Percentiles rank a stretch among this genome's conserved stretches.
These are phyloP conservation scores for Pseudochaenichthys georgianus DNA, from an alignment of 2,797 vertebrate genomes.

Conservation along the genomic window DNA sequence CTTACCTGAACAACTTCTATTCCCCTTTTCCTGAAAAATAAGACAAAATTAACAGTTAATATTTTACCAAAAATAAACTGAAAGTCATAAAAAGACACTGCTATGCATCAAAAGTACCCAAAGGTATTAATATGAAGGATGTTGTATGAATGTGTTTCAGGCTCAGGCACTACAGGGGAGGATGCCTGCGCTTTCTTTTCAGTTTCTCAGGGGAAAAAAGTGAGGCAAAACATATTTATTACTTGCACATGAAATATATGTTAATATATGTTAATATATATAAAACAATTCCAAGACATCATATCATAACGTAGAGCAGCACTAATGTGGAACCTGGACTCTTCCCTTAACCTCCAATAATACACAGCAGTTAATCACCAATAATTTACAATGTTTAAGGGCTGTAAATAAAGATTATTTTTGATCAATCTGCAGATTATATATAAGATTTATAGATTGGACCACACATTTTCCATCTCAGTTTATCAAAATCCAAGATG, in stretches of 20 bases:
- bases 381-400: no score
- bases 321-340: constrained; percentile 15
- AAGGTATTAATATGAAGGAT: not conserved
- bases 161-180: not conserved
- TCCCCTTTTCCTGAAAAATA: constrained; percentile 93
- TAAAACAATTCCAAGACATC: constrained; percentile 20
- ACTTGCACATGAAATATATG: not conserved
- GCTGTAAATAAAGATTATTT: no score
- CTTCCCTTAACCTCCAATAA: not conserved
- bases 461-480: no score
- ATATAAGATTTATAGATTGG: no score
- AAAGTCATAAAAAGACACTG: constrained; percentile 2
- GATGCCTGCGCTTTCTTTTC: not conserved
- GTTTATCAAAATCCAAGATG: no score
- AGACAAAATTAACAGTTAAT: constrained; percentile 57
- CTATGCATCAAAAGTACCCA: not conserved
- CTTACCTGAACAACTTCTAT: constrained; percentile 98
- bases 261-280: not conserved
- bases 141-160: not conserved
- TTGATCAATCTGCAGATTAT: no score
- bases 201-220: not conserved
- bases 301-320: not conserved
- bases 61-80: constrained; percentile 6
- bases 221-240: not conserved
- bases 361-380: not conserved